Conservation (phyloP, 2,113 vertebrate species). For the Puffinus mauretanicus region DNA sequence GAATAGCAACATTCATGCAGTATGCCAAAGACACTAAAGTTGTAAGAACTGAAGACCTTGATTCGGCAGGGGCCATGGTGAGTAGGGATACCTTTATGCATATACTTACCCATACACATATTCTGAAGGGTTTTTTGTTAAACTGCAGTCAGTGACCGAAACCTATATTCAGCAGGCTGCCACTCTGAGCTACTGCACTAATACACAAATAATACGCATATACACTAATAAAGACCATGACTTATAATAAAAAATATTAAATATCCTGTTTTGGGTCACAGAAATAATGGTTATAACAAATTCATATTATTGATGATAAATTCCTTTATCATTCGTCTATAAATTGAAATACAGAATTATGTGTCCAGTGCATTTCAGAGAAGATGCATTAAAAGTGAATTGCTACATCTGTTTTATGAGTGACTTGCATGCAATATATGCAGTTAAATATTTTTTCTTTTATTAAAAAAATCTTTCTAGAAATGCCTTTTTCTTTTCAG, state of each 20-base stretch:
- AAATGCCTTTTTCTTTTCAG: not conserved
- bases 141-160: not conserved
- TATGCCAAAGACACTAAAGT: not conserved
- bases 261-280: not conserved
- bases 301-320: not conserved
- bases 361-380: not conserved
- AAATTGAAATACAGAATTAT: not conserved
- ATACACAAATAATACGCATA: not conserved
- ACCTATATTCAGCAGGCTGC: not conserved
- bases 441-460: not conserved
- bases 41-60: not conserved
- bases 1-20: not conserved
- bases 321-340: not conserved
- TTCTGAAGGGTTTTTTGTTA: not conserved
- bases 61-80: not conserved
- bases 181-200: not conserved
- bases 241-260: not conserved
- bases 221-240: not conserved
- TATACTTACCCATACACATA: not conserved
- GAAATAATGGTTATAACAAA: not conserved
- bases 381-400: not conserved
- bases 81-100: not conserved
- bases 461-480: not conserved
- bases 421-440: not conserved
- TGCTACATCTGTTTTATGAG: not conserved